phyloP scores from a whole-genome alignment of 2,888 invertebrate genomes.

The Antitype chi region DNA sequence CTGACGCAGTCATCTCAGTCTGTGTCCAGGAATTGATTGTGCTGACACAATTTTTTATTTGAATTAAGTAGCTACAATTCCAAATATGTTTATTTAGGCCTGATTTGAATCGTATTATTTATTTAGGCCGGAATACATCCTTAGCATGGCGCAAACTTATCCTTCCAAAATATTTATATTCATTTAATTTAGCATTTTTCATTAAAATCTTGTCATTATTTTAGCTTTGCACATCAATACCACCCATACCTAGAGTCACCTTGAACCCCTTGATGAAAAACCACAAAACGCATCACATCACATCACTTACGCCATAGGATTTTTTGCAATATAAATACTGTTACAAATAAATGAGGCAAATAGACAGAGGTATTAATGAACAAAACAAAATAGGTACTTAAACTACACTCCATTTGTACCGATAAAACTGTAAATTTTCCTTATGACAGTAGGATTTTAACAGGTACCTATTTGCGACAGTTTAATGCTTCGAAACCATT shows the following conservation, averaged over 20 bases:
- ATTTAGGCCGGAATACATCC: too few relatives aligned
- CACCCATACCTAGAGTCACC: too few relatives aligned
- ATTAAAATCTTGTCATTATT: neutral
- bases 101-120: too few relatives aligned
- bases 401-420: neutral
- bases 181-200: neutral
- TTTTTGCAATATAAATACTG: neutral
- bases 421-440: neutral
- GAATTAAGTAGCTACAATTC: too few relatives aligned
- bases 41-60: neutral
- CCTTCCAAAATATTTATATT: neutral
- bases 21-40: neutral
- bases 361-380: neutral
- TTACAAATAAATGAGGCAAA: neutral
- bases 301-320: slow-evolving; percentile 3
- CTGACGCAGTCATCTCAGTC: too few relatives aligned
- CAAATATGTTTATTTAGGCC: too few relatives aligned
- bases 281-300: neutral
- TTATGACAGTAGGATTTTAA: neutral
- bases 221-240: neutral
- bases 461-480: too few relatives aligned
- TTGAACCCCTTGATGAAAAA: neutral
- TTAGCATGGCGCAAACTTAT: neutral
- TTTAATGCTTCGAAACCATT: neutral
- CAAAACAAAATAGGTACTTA: neutral